phyloP scores from a whole-genome alignment of 2,797 vertebrate species.

The Dromococcyx pavoninus region DNA sequence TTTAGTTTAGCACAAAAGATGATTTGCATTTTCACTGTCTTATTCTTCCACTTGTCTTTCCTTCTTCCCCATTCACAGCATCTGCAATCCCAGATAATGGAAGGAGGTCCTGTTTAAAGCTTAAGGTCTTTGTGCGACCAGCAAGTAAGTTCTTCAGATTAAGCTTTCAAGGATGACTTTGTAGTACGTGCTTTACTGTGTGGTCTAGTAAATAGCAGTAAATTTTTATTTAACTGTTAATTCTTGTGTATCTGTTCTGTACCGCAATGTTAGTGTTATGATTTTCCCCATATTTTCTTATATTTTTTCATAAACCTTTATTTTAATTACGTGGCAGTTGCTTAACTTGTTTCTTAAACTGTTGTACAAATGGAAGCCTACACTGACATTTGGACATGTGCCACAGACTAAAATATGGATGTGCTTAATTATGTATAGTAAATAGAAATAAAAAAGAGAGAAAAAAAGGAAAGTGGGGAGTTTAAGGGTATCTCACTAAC shows the following conservation, averaged over 20 bases:
- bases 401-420: constrained; percentile 59
- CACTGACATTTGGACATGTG: constrained; percentile 68
- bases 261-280: constrained; percentile 68
- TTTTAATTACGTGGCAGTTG: constrained; percentile 75
- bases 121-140: constrained; percentile 97
- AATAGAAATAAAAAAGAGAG: constrained; percentile 47
- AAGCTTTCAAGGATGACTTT: constrained; percentile 60
- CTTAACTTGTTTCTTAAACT: constrained; percentile 82
- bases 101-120: constrained; percentile 95
- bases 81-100: constrained; percentile 94
- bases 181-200: constrained; percentile 69
- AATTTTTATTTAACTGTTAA: constrained; percentile 67
- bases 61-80: constrained; percentile 76
- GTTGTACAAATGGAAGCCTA: constrained; percentile 68
- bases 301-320: constrained; percentile 73
- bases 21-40: constrained; percentile 1
- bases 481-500: constrained; percentile 89
- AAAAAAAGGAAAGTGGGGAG: constrained; percentile 72
- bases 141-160: constrained; percentile 89
- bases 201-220: constrained; percentile 75
- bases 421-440: constrained; percentile 34
- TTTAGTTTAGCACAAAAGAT: constrained; percentile 22
- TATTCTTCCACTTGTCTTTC: background rate
- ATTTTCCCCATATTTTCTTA: constrained; percentile 74
- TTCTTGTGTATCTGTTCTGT: constrained; percentile 73